Evolutionary conservation across 2,113 vertebrate genomes (phyloP).

Genomic region (Murina feae): DNA sequence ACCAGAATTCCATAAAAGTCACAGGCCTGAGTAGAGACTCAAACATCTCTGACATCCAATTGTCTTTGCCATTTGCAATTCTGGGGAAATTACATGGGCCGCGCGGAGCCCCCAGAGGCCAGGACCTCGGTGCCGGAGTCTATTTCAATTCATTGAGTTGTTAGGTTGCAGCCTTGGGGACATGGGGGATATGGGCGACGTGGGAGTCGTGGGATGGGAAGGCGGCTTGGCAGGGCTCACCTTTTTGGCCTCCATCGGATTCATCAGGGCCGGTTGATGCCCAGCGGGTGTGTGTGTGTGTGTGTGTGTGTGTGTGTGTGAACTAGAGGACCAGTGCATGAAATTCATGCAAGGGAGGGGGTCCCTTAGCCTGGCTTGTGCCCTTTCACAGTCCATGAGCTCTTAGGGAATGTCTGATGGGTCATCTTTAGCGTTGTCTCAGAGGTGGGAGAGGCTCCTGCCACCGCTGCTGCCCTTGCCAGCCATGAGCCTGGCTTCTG

Average conservation of each 20-base stretch:
- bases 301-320: too few relatives aligned
- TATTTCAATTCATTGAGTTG: not conserved
- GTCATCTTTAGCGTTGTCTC: too few relatives aligned
- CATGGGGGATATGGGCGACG: fast-evolving
- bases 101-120: fast-evolving
- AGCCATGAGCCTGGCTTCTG: too few relatives aligned
- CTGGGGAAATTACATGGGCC: not conserved
- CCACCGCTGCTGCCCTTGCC: too few relatives aligned
- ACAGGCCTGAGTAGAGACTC: constrained; percentile 65
- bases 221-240: not conserved
- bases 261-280: fast-evolving
- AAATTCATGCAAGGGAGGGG: too few relatives aligned
- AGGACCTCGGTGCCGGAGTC: not conserved
- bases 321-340: too few relatives aligned
- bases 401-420: too few relatives aligned
- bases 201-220: fast-evolving
- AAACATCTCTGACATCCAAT: constrained; percentile 76
- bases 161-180: not conserved
- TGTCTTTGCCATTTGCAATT: constrained; percentile 74
- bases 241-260: not conserved
- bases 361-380: too few relatives aligned
- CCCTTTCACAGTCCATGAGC: too few relatives aligned
- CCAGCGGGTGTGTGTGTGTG: not conserved
- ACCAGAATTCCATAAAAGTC: constrained; percentile 71
- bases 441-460: too few relatives aligned